Evolutionary conservation across 2,797 vertebrate genomes (phyloP), one percentile per base, ranked within the genome.

Genomic region (Typhlichthys subterraneus): DNA sequence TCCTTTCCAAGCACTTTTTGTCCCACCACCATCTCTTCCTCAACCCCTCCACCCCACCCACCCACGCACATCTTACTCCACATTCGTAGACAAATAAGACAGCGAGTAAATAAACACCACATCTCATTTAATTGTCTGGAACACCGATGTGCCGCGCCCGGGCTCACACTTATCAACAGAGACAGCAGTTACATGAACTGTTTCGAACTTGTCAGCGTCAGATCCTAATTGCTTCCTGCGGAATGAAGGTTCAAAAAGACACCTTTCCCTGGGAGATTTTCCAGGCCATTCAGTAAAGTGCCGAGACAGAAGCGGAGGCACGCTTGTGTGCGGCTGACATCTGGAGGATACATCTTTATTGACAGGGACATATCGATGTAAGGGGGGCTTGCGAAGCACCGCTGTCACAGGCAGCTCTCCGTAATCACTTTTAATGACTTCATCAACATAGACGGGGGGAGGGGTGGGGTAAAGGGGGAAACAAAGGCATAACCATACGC

Each of bases 341-440:
- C 92, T 94, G 92, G 93, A 93, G 91, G 90, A 92, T 90, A 94
- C 91, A 87, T 92, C 93, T 94, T 93, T 93, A 94, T 94, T 94
- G 93, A 93, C 93, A 92, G 91, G 88, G 80, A 92, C 76, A 76
- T 87, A 91, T 92, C 90, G 87, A 93, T 83, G 90, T 87, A 85
- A 80, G 86, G 85, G 85, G 81, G 85, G 81, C 90, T 87, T 75
- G 70, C 79, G 82, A 81, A 55, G 79, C 19, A 69, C 84, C 76
- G 83, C 91, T 91, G 91, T 92, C 90, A 90, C 69, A 61, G 15
- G 76, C 77, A 82, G 80, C 89, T 89, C 86, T 89, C 86, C 88
- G 91, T 94, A 93, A 93, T 94, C 87, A 80, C 77, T 83, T 91
- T 91, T 92, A 93, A 93, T 89, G 90, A 91, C 92, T 94, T 92